Conservation (phyloP, 2,113 vertebrate species). For the Puma concolor region DNA sequence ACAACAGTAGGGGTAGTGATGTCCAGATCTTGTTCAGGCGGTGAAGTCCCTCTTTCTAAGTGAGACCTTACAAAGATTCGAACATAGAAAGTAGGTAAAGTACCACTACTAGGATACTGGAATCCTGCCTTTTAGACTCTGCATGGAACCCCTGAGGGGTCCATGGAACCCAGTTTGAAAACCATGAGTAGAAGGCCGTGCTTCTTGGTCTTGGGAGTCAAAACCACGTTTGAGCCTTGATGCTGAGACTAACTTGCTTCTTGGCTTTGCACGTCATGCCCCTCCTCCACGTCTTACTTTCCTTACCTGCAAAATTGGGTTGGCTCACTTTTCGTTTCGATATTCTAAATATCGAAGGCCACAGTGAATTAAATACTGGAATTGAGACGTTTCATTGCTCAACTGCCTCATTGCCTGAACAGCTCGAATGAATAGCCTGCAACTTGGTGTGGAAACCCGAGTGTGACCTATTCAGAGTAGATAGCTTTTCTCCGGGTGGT, state of each 20-base stretch:
- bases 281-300: neutral
- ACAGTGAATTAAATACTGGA: neutral
- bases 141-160: neutral
- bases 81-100: neutral
- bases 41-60: neutral
- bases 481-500: neutral
- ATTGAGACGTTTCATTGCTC: neutral
- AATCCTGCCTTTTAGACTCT: neutral
- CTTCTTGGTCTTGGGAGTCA: neutral
- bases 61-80: neutral
- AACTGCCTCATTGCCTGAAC: neutral
- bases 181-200: neutral
- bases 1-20: neutral
- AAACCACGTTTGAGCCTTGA: neutral
- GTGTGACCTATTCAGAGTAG: neutral
- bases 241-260: neutral
- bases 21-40: neutral
- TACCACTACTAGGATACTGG: too few species aligned
- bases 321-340: neutral
- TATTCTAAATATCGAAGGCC: neutral
- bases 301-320: neutral
- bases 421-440: neutral
- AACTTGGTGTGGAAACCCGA: neutral
- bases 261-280: neutral
- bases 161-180: neutral